Evolutionary conservation across 2,797 vertebrate genomes (phyloP).

Genomic region (Platalea minor): DNA sequence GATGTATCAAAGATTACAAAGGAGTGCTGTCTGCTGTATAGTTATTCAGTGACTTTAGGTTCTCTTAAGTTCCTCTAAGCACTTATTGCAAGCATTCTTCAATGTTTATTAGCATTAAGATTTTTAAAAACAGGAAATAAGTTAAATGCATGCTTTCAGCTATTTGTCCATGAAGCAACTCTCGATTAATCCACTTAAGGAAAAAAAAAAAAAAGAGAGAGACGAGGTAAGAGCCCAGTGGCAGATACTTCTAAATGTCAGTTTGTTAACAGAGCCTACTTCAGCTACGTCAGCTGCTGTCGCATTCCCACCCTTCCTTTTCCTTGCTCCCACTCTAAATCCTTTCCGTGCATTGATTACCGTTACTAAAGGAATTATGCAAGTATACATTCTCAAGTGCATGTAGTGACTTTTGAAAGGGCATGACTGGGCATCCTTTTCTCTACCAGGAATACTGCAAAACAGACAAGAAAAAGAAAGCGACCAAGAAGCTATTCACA

Average conservation of each 20-base stretch:
- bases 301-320: background rate
- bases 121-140: background rate
- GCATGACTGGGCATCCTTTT: background rate
- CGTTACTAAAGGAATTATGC: background rate
- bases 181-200: background rate
- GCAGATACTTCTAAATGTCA: background rate
- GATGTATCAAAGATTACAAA: background rate
- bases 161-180: background rate
- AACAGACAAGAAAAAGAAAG: background rate
- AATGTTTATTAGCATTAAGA: background rate
- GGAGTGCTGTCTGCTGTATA: background rate
- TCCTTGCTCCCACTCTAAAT: background rate
- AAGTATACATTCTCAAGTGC: background rate
- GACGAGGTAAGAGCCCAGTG: background rate
- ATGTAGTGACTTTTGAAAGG: background rate
- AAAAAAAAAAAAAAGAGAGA: background rate
- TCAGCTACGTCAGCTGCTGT: background rate
- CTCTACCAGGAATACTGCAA: background rate
- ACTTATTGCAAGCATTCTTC: background rate
- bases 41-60: background rate
- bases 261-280: background rate
- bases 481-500: rapidly evolving
- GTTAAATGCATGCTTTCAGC: background rate
- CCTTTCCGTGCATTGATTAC: background rate
- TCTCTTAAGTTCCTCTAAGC: background rate